Percentiles rank a stretch among this genome's conserved stretches.
These are phyloP conservation scores for Emesis russula DNA, from an alignment of 2,888 invertebrate species.

Conservation along the genomic window DNA sequence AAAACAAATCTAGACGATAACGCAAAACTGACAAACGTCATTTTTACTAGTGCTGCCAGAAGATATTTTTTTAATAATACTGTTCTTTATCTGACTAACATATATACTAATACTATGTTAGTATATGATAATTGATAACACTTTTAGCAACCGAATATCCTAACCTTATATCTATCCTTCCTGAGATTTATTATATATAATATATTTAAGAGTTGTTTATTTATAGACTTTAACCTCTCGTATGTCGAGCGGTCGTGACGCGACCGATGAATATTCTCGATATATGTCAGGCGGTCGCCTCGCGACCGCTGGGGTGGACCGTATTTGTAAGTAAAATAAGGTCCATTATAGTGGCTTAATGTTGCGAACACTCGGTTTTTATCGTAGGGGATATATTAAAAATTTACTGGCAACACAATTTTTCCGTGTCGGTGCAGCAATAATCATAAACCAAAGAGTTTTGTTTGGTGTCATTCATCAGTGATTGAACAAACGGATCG, in stretches of 20 bases:
- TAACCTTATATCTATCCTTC: too few species aligned
- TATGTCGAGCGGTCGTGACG: too few species aligned
- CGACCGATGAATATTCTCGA: too few species aligned
- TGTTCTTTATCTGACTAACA: not conserved
- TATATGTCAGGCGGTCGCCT: constrained; percentile 4
- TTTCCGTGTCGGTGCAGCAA: not conserved
- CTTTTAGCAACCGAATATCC: too few species aligned
- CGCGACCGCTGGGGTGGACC: not conserved
- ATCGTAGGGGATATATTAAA: constrained; percentile 3
- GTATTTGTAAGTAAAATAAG: not conserved
- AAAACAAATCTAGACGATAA: constrained; percentile 94
- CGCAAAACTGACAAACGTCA: constrained; percentile 95
- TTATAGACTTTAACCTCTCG: too few species aligned
- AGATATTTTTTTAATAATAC: not conserved
- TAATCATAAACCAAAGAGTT: constrained; percentile 5
- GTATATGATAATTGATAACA: too few species aligned
- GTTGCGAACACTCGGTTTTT: not conserved
- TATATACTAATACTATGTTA: too few species aligned
- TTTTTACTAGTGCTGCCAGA: constrained; percentile 89
- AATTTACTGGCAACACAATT: constrained; percentile 1
- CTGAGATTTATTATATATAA: too few species aligned
- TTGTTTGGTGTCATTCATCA: constrained; percentile 3
- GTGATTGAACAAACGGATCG: constrained; percentile 8
- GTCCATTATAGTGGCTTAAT: not conserved
- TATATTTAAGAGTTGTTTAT: too few species aligned